Evolutionary conservation across 2,888 invertebrate genomes (phyloP).

Genomic region (Tholera decimalis): DNA sequence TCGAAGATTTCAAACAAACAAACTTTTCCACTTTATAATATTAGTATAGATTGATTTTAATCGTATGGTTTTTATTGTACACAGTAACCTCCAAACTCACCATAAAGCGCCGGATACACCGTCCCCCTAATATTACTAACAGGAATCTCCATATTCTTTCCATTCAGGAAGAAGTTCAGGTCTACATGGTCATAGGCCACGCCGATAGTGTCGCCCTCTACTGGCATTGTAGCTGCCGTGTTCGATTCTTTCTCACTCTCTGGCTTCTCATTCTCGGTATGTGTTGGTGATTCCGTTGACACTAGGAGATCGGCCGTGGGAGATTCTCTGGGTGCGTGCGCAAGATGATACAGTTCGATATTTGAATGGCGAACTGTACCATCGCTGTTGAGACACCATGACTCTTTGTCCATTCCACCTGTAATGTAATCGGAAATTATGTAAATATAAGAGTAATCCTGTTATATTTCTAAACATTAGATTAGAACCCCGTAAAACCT

Average conservation of each 20-base stretch:
- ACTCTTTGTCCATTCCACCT: conserved; percentile 97
- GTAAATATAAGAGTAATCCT: too few species aligned
- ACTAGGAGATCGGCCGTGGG: conserved; percentile 86
- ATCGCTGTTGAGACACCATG: conserved; percentile 98
- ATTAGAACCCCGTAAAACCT: too few species aligned
- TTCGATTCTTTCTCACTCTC: conserved; percentile 77
- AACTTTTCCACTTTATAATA: too few species aligned
- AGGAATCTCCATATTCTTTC: conserved; percentile 96
- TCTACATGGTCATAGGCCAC: conserved; percentile 99
- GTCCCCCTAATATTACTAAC: conserved; percentile 97
- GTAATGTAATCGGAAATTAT: conserved; percentile 64
- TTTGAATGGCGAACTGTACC: conserved; percentile 96
- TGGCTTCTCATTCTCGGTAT: conserved; percentile 75
- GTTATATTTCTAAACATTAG: too few species aligned
- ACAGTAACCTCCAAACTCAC: conserved; percentile 90
- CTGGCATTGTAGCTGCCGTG: conserved; percentile 90
- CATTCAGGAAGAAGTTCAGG: conserved; percentile 98
- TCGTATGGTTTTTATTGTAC: too few species aligned
- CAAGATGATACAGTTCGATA: conserved; percentile 94
- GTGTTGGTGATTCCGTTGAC: conserved; percentile 80
- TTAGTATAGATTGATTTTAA: too few species aligned
- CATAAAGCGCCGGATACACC: conserved; percentile 98
- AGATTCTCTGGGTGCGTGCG: conserved; percentile 84
- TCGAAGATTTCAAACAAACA: too few species aligned
- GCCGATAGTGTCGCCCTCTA: conserved; percentile 98